A percentile compares a stretch with the other conserved stretches of the same genome.
Conservation (phyloP, 1,140 invertebrate genomes). For the Reticulitermes speratus region DNA sequence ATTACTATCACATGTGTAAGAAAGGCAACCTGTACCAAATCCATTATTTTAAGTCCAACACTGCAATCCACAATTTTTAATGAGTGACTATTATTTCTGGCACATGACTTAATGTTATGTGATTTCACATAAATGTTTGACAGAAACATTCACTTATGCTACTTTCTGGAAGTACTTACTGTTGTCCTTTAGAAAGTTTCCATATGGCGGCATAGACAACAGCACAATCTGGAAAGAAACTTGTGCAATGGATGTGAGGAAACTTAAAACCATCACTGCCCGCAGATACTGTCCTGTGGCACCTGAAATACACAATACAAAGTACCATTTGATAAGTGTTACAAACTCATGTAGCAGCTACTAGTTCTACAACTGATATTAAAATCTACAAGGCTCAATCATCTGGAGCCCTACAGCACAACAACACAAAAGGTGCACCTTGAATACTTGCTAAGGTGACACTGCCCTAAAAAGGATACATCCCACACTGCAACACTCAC, state of each 20-base stretch:
- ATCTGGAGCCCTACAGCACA: background rate
- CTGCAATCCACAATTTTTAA: too few relatives aligned
- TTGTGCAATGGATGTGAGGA: constrained; percentile 65
- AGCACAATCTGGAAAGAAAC: constrained; percentile 77
- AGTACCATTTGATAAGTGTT: background rate
- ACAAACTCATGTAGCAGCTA: background rate
- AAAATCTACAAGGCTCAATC: background rate
- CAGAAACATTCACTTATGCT: too few relatives aligned
- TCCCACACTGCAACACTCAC: constrained; percentile 45
- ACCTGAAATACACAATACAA: constrained; percentile 49
- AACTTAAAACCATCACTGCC: constrained; percentile 62
- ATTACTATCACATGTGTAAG: too few relatives aligned
- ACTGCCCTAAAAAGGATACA: too few relatives aligned
- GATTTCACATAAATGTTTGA: too few relatives aligned
- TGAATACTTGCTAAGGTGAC: too few relatives aligned
- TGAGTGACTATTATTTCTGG: too few relatives aligned
- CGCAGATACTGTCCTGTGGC: constrained; percentile 72
- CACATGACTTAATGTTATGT: too few relatives aligned
- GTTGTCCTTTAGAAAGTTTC: constrained; percentile 54
- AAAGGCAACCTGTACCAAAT: too few relatives aligned
- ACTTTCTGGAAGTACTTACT: background rate
- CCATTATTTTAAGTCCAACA: too few relatives aligned
- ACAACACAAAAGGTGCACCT: background rate
- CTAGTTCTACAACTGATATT: background rate
- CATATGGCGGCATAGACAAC: constrained; percentile 63